Conservation (phyloP, 2,888 invertebrate species). For the Alloscopus bannaensis region DNA sequence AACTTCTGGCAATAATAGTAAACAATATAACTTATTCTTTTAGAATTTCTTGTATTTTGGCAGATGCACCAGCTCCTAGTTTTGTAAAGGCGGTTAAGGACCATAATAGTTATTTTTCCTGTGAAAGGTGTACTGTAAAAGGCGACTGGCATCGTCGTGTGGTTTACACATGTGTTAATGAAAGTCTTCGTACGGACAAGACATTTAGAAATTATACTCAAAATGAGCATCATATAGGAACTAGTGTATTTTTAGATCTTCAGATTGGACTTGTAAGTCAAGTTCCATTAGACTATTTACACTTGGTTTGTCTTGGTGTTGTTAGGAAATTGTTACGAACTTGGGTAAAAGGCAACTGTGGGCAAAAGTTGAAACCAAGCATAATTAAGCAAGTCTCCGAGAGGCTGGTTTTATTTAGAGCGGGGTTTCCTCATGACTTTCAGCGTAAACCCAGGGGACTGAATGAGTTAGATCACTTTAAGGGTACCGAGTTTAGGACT, state of each 20-base stretch:
- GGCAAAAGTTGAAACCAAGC: constrained; percentile 15
- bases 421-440: constrained; percentile 38
- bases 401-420: constrained; percentile 11
- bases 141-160: constrained; percentile 33
- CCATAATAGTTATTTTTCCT: constrained; percentile 52
- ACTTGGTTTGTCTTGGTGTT: constrained; percentile 74
- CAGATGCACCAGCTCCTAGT: constrained; percentile 59
- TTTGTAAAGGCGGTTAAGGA: constrained; percentile 51
- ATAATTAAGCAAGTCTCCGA: constrained; percentile 18
- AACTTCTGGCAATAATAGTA: constrained; percentile 10
- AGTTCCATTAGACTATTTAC: constrained; percentile 74
- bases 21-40: constrained; percentile 20
- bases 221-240: constrained; percentile 61
- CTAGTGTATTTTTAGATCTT: constrained; percentile 67
- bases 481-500: constrained; percentile 52
- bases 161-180: constrained; percentile 16
- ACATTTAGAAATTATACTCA: constrained; percentile 56
- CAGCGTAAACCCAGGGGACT: constrained; percentile 41
- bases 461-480: constrained; percentile 43
- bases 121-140: constrained; percentile 45
- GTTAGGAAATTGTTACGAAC: constrained; percentile 73
- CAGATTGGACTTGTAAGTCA: constrained; percentile 72
- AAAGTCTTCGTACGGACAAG: constrained; percentile 24
- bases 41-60: constrained; percentile 41
- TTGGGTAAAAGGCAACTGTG: constrained; percentile 71